Evolutionary conservation across 2,113 vertebrate species (phyloP).

Genomic region (Macaca nemestrina): DNA sequence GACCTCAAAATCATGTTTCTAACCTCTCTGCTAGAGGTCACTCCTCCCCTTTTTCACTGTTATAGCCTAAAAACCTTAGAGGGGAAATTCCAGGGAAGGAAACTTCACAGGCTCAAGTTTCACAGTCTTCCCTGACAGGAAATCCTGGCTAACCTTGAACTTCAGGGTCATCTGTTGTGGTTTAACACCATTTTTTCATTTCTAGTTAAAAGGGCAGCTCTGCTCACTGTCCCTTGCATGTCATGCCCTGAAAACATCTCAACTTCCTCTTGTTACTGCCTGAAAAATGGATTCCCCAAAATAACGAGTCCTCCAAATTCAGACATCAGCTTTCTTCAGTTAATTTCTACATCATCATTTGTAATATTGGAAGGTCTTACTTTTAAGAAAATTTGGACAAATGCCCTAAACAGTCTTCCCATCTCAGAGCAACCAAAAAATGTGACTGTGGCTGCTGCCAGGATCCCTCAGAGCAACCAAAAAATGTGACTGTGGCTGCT

Average conservation of each 20-base stretch:
- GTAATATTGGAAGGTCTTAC: not conserved
- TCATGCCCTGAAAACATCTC: not conserved
- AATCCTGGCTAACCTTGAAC: slow-evolving; percentile 35
- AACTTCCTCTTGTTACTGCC: not conserved
- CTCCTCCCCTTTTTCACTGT: not conserved
- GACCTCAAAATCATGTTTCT: not conserved
- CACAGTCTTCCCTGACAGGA: slow-evolving; percentile 40
- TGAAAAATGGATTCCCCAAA: not conserved
- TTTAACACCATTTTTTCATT: slow-evolving; percentile 37
- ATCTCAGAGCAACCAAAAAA: not conserved
- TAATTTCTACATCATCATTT: not conserved
- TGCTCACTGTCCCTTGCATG: not conserved
- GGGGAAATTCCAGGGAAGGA: slow-evolving; percentile 48
- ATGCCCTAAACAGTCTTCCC: not conserved
- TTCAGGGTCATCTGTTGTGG: slow-evolving; percentile 14
- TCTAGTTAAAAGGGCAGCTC: slow-evolving; percentile 30
- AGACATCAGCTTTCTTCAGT: not conserved
- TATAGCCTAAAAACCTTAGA: not conserved
- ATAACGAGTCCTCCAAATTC: not conserved
- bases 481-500: not conserved
- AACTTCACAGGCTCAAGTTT: slow-evolving; percentile 24
- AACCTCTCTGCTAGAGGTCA: not conserved
- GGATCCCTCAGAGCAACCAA: not conserved
- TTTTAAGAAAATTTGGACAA: not conserved
- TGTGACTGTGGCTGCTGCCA: not conserved